phyloP scores from a whole-genome alignment of 2,113 vertebrate species.

The Todiramphus chloris region DNA sequence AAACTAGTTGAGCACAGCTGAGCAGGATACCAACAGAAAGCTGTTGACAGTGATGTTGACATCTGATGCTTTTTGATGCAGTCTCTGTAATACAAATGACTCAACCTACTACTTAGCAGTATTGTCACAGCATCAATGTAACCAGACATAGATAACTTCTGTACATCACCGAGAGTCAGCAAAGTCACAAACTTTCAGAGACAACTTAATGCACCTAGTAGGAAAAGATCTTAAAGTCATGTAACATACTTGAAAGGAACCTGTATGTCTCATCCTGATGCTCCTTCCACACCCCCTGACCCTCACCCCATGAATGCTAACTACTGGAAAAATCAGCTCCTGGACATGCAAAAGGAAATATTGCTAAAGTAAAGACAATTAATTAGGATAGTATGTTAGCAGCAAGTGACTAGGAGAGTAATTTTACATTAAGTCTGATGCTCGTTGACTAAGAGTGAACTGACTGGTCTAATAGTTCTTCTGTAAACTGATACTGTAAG shows the following conservation, averaged over 20 bases:
- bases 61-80: neutral
- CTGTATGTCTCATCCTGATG: neutral
- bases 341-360: neutral
- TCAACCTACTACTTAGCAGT: neutral
- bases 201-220: neutral
- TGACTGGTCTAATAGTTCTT: neutral
- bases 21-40: neutral
- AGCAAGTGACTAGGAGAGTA: neutral
- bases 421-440: neutral
- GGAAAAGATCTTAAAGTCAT: neutral
- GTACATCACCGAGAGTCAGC: neutral
- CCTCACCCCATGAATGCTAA: neutral
- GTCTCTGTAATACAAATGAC: neutral
- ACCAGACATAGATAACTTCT: neutral
- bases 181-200: neutral
- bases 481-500: neutral
- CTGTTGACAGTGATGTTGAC: neutral
- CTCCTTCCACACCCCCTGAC: neutral
- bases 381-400: neutral
- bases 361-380: neutral
- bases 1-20: neutral
- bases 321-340: neutral
- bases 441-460: neutral
- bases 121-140: neutral
- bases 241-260: neutral